Evolutionary conservation across 2,113 vertebrate species (phyloP).

Genomic region (Cardinalis cardinalis): DNA sequence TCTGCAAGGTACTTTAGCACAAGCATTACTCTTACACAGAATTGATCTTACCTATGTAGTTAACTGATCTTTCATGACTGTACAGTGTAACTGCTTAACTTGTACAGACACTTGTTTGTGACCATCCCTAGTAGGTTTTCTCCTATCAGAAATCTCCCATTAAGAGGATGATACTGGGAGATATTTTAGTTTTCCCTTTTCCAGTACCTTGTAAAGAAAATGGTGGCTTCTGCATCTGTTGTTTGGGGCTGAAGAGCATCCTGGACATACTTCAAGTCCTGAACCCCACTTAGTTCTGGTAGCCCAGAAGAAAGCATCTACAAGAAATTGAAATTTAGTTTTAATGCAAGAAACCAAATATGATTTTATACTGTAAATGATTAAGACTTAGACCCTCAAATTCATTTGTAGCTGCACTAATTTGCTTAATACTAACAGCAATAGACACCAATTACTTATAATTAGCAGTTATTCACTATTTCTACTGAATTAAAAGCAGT

Average conservation of each 20-base stretch:
- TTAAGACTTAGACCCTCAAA: background rate
- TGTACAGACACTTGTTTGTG: background rate
- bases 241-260: conserved; percentile 95
- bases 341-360: background rate
- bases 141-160: background rate
- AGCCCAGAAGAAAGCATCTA: conserved; percentile 96
- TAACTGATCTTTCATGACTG: background rate
- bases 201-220: conserved; percentile 95
- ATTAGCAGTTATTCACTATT: background rate
- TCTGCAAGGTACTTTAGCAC: background rate
- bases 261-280: conserved; percentile 94
- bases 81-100: background rate
- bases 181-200: background rate
- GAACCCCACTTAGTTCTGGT: conserved; percentile 87
- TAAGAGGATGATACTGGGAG: background rate
- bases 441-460: background rate
- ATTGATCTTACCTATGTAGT: background rate
- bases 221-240: conserved; percentile 94
- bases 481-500: background rate
- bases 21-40: background rate
- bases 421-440: background rate
- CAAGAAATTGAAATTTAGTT: background rate
- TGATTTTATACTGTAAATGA: background rate
- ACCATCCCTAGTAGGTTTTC: accelerated
- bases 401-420: background rate